Percentiles rank a stretch among this genome's conserved stretches.
These are phyloP conservation scores for Hymenopus coronatus DNA, from an alignment of 2,888 invertebrate species.

Conservation along the genomic window DNA sequence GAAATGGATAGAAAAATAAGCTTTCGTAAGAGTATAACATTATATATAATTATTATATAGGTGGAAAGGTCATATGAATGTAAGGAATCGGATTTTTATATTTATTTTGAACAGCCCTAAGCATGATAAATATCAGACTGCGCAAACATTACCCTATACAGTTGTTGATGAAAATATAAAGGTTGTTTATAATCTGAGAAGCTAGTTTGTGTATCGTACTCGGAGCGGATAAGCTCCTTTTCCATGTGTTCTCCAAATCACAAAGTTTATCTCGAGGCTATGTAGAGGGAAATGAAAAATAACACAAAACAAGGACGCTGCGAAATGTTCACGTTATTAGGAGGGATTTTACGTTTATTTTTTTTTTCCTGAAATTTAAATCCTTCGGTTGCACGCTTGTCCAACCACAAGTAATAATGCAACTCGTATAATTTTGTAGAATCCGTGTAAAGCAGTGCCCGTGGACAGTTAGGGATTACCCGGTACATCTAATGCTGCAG, in stretches of 20 bases:
- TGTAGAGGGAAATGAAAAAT: background rate
- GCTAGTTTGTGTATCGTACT: background rate
- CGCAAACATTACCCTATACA: background rate
- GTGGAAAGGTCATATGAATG: too few species aligned
- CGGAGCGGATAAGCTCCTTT: background rate
- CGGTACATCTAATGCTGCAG: background rate
- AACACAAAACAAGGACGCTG: too few species aligned
- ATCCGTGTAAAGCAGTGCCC: background rate
- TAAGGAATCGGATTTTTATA: too few species aligned
- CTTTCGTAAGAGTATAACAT: too few species aligned
- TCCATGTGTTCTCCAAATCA: background rate
- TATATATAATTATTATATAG: too few species aligned
- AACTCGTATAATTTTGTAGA: background rate
- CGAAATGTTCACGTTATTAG: background rate
- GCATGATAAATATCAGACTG: too few species aligned
- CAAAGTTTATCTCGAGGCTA: background rate
- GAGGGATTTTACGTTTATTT: background rate
- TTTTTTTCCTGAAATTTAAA: background rate
- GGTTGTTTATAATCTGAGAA: background rate
- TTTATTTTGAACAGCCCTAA: too few species aligned
- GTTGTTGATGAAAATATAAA: background rate
- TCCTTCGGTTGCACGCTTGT: background rate
- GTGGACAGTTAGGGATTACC: background rate
- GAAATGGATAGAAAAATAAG: too few species aligned
- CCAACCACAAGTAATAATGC: background rate